Conservation (phyloP, 2,888 invertebrate species). For the Embidobia sp. region DNA sequence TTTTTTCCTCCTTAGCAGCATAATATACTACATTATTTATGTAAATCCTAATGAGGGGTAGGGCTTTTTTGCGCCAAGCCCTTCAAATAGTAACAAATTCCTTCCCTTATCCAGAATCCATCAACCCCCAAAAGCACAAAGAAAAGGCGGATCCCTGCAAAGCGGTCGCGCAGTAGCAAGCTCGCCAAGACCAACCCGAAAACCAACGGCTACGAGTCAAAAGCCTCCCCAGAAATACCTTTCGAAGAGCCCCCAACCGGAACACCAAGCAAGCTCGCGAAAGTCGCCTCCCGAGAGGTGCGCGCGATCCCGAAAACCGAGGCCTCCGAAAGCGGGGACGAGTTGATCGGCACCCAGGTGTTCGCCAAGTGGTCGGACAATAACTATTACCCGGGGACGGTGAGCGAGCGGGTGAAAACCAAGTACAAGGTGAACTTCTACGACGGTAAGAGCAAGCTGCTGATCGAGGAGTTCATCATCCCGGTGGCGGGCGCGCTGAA, state of each 20-base stretch:
- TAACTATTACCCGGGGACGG: conserved; percentile 86
- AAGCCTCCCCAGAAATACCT: background rate
- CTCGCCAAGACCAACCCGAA: conserved; percentile 32
- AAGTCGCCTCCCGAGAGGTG: conserved; percentile 20
- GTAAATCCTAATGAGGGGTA: too few species aligned
- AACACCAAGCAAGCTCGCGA: conserved; percentile 34
- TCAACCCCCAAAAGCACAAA: conserved; percentile 83
- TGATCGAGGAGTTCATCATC: conserved; percentile 85
- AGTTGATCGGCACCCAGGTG: conserved; percentile 80
- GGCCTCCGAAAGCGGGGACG: conserved; percentile 52
- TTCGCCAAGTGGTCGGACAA: conserved; percentile 88
- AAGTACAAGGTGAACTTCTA: conserved; percentile 86
- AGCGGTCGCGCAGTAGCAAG: conserved; percentile 80
- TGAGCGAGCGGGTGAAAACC: conserved; percentile 83
- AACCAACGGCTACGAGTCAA: conserved; percentile 38
- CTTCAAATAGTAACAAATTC: too few species aligned
- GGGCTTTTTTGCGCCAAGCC: too few species aligned
- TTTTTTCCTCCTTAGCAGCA: too few species aligned
- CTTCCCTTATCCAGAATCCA: conserved; percentile 78
- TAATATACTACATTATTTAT: too few species aligned
- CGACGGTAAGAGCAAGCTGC: conserved; percentile 84
- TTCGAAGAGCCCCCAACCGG: conserved; percentile 20
- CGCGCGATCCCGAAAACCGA: conserved; percentile 11
- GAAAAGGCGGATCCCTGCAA: conserved; percentile 80
- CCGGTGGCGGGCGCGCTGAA: conserved; percentile 70